A percentile compares a stretch with the other conserved stretches of the same genome.
Conservation (phyloP, 2,113 vertebrate genomes). For the Rutilus rutilus region DNA sequence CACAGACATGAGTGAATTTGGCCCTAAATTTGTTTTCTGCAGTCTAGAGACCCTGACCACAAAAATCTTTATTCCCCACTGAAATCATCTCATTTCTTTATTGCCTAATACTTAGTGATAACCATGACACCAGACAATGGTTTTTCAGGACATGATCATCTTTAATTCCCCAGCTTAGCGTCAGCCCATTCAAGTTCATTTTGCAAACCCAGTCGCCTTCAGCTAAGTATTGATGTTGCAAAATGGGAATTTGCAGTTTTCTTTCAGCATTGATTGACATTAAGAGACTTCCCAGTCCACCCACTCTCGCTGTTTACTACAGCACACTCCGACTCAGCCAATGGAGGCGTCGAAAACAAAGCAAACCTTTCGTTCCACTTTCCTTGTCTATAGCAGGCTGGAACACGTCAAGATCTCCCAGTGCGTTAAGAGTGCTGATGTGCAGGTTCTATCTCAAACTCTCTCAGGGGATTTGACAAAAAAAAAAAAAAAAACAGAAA, state of each 20-base stretch:
- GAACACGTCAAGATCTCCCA: slow-evolving; percentile 21
- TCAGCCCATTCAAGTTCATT: slow-evolving; percentile 60
- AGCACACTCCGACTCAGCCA: not conserved
- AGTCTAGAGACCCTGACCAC: slow-evolving; percentile 9
- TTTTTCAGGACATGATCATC: slow-evolving; percentile 54
- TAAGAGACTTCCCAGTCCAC: slow-evolving; percentile 62
- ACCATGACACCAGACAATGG: not conserved
- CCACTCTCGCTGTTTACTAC: slow-evolving; percentile 46
- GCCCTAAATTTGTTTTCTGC: not conserved
- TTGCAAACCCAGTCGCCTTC: slow-evolving; percentile 57
- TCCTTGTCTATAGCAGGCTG: slow-evolving; percentile 16
- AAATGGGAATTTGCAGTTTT: slow-evolving; percentile 56
- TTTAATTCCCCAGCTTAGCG: slow-evolving; percentile 71
- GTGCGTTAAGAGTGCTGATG: slow-evolving; percentile 2
- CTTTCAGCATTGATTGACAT: slow-evolving; percentile 68
- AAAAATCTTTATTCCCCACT: slow-evolving; percentile 39
- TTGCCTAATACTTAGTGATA: slow-evolving; percentile 22
- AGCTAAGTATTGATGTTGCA: slow-evolving; percentile 62
- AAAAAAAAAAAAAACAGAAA: slow-evolving; percentile 29
- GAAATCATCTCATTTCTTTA: slow-evolving; percentile 16
- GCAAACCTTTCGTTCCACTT: slow-evolving; percentile 22
- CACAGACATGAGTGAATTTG: not conserved
- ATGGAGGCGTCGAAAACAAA: slow-evolving; percentile 16
- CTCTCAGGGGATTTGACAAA: slow-evolving; percentile 22
- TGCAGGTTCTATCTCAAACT: slow-evolving; percentile 1